phyloP scores from a whole-genome alignment of 2,113 vertebrate species.

The Macquaria ambigua region DNA sequence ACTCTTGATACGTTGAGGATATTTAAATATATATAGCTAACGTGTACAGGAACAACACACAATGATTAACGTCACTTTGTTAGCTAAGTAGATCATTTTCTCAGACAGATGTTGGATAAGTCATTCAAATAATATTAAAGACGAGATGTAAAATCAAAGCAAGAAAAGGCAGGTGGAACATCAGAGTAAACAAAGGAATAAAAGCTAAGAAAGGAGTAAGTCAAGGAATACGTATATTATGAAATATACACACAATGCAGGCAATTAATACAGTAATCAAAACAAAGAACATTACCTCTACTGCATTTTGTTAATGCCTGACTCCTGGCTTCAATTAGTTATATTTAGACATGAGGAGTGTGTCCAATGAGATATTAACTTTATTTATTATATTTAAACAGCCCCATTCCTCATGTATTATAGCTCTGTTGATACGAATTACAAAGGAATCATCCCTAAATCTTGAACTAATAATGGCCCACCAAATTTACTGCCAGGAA shows the following conservation, averaged over 20 bases:
- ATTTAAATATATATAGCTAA: not conserved
- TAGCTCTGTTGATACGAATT: conserved; percentile 52
- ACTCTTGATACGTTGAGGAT: not conserved
- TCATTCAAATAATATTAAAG: too few relatives aligned
- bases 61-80: not conserved
- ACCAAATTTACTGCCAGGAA: conserved; percentile 53
- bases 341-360: conserved; percentile 44
- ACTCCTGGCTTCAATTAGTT: conserved; percentile 42
- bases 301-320: conserved; percentile 16
- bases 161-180: not conserved
- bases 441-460: conserved; percentile 49
- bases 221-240: not conserved
- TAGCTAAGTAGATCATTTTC: too few relatives aligned
- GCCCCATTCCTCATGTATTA: conserved; percentile 45
- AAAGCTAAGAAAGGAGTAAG: not conserved
- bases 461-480: conserved; percentile 38
- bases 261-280: not conserved
- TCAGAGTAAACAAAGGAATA: not conserved
- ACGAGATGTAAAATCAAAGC: too few relatives aligned
- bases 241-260: not conserved
- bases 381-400: conserved; percentile 65
- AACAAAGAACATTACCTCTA: conserved; percentile 4
- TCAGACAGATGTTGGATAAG: too few relatives aligned
- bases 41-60: not conserved
- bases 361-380: conserved; percentile 37